phyloP scores from a whole-genome alignment of 2,888 invertebrate genomes.

The Reticulitermes lucifugus region DNA sequence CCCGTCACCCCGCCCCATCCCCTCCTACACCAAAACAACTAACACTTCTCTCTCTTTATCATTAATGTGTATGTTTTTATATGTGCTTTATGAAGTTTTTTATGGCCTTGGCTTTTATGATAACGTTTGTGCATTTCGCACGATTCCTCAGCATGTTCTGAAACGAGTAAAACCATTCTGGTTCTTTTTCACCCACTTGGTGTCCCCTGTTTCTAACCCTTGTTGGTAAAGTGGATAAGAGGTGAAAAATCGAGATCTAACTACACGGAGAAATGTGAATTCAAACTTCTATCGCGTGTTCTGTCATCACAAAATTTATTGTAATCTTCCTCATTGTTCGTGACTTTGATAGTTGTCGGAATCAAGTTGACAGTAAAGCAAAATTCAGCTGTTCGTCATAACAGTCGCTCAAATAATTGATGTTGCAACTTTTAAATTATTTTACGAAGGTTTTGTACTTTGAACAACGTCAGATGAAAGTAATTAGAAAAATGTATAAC shows the following conservation, averaged over 20 bases:
- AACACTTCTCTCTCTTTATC: constrained; percentile 46
- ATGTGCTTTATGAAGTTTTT: constrained; percentile 48
- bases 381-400: no score
- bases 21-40: constrained; percentile 29
- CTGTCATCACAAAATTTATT: no score
- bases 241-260: constrained; percentile 23
- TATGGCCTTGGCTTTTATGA: constrained; percentile 48
- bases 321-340: no score
- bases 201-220: constrained; percentile 19
- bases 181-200: background rate
- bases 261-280: constrained; percentile 6
- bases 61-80: constrained; percentile 45
- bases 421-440: no score
- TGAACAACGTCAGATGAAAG: no score
- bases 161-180: constrained; percentile 48
- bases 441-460: no score
- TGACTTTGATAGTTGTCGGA: no score
- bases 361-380: no score
- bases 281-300: background rate
- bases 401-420: no score
- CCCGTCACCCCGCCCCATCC: background rate
- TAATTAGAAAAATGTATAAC: no score
- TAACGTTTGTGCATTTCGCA: constrained; percentile 44
- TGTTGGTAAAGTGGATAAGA: constrained; percentile 14
- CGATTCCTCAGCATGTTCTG: constrained; percentile 37